A percentile compares a stretch with the other conserved stretches of the same genome.
Evolutionary conservation across 2,888 invertebrate genomes (phyloP).

Genomic region (Tinea pellionella): DNA sequence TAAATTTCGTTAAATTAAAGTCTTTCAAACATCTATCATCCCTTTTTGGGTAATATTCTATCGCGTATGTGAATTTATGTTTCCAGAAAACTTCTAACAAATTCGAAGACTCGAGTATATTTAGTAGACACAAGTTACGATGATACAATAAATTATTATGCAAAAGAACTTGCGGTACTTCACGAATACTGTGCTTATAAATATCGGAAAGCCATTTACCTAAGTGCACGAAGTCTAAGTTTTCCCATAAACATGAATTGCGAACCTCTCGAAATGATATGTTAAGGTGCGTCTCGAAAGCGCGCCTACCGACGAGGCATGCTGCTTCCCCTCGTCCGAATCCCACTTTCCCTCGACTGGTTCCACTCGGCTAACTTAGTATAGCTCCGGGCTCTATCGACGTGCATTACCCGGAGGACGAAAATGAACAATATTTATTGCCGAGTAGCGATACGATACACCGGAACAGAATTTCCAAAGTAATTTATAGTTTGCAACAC

Average conservation of each 20-base stretch:
- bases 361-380: slow-evolving; percentile 25
- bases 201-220: slow-evolving; percentile 67
- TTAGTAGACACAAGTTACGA: slow-evolving; percentile 4
- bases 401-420: slow-evolving; percentile 47
- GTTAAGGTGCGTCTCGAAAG: slow-evolving; percentile 36
- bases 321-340: not conserved
- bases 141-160: slow-evolving; percentile 38
- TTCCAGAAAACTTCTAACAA: not conserved
- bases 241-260: slow-evolving; percentile 67
- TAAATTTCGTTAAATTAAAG: not conserved
- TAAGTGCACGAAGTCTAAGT: slow-evolving; percentile 66
- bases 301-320: not conserved
- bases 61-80: not conserved
- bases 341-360: slow-evolving; percentile 21
- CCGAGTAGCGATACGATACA: slow-evolving; percentile 44
- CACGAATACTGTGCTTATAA: slow-evolving; percentile 52
- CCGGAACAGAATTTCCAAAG: slow-evolving; percentile 50
- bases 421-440: slow-evolving; percentile 63
- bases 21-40: not conserved
- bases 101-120: not conserved
- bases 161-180: slow-evolving; percentile 49
- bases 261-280: slow-evolving; percentile 60
- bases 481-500: slow-evolving; percentile 58
- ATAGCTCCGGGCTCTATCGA: slow-evolving; percentile 30
- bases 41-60: not conserved